Conservation (phyloP, 2,797 vertebrate genomes). For the Sorex maritimensis region DNA sequence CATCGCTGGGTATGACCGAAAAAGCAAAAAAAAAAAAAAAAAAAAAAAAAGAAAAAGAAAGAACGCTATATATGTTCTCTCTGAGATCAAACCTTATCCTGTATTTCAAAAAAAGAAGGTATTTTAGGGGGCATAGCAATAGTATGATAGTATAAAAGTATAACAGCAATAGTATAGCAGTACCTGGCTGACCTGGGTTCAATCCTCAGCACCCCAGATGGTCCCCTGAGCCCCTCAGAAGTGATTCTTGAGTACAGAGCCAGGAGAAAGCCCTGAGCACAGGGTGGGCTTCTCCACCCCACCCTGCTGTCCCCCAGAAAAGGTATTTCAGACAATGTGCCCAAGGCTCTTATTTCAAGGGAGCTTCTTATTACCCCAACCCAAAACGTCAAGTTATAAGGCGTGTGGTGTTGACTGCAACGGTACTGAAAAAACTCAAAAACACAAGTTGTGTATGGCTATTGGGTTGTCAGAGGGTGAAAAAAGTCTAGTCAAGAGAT, state of each 20-base stretch:
- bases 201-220: no score
- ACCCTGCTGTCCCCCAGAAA: no score
- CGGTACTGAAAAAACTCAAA: conserved; percentile 28
- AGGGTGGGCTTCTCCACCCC: no score
- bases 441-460: neutral
- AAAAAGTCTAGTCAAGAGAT: conserved; percentile 16
- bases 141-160: no score
- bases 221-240: no score
- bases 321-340: conserved; percentile 46
- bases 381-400: conserved; percentile 65
- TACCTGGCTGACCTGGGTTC: no score
- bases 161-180: no score
- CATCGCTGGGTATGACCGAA: no score
- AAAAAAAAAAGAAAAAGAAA: neutral
- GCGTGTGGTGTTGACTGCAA: neutral
- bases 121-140: neutral
- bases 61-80: neutral
- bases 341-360: conserved; percentile 55
- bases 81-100: neutral
- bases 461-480: conserved; percentile 15
- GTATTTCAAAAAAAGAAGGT: conserved; percentile 72
- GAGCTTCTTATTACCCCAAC: conserved; percentile 58
- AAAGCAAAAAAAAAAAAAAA: no score
- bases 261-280: no score
- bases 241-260: no score